Percentiles rank a stretch among this genome's conserved stretches.
phyloP scores from a whole-genome alignment of 1,140 invertebrate genomes.

The Cherax destructor region DNA sequence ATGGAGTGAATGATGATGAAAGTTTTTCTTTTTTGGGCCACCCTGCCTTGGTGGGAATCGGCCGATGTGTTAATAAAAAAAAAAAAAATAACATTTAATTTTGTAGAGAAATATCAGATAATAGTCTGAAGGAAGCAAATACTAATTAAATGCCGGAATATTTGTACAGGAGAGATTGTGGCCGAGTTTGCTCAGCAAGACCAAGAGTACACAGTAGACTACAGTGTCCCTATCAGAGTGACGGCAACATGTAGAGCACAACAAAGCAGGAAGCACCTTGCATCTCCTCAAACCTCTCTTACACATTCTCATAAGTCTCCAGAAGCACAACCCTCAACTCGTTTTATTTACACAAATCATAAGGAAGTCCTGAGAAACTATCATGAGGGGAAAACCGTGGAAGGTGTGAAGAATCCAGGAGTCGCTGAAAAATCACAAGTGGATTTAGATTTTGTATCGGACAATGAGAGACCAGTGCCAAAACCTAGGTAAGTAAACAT shows the following conservation, averaged over 20 bases:
- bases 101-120: not conserved
- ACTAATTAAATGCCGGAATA: not conserved
- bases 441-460: constrained; percentile 15
- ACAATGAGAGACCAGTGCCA: constrained; percentile 50
- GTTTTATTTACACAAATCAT: not conserved
- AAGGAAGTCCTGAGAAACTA: not conserved
- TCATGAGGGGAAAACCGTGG: constrained; percentile 11
- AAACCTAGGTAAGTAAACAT: constrained; percentile 46
- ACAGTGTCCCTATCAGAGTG: constrained; percentile 74
- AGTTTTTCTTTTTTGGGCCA: too few species aligned
- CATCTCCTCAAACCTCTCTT: not conserved
- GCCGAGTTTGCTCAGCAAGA: constrained; percentile 77
- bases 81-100: too few species aligned
- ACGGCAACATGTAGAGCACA: not conserved
- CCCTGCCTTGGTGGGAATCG: too few species aligned
- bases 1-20: too few species aligned
- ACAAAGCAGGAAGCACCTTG: not conserved
- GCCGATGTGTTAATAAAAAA: too few species aligned
- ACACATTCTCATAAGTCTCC: not conserved
- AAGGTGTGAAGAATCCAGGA: constrained; percentile 3
- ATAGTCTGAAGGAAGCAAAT: not conserved
- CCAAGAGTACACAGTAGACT: constrained; percentile 81
- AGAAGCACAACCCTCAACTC: not conserved
- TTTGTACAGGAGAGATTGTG: constrained; percentile 66
- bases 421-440: not conserved